Base-by-base conservation (phyloP, 2,888 invertebrate genomes). In the Polylopha cassiicola region DNA sequence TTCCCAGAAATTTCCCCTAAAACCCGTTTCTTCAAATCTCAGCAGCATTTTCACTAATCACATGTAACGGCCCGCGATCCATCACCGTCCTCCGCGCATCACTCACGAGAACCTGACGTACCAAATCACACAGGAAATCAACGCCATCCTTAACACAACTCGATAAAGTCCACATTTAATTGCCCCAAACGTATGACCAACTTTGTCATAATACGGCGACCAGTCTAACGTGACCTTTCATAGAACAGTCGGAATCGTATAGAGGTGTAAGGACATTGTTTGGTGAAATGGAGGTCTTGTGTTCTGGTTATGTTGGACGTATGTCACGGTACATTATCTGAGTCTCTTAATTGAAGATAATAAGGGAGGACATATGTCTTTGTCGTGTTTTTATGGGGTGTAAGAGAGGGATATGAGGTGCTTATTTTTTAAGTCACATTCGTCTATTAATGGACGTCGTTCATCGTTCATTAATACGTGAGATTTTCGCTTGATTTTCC, bases 331-430 rank as follows among this genome's bases (percentile, higher is more conserved):
- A 71, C 67, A 78, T 80, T 84, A 82, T 82, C 81, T 66, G 73
- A 65, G 74, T 65, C 73, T 79, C 82, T 81, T 84, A 84, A 84
- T 84, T 84, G 84, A 82, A 80, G 80, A 84, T 84, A 82, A 82
- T 82, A 80, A 77, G 80, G 73, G 74, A 64, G 73, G 79, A 78
- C 81, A 82, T 82, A 72, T 82, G 80, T 82, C 84, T 82, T 73
- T 77, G 82, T 81, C 84, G 69, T 72, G 75, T 80, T 80, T 79
- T 81, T 81, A 80, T 80, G 76, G 80, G 65, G 73, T 72, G 73
- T 66, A 66, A 71, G 75, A 66, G 73, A 70, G 69, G 72, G 73
- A 73, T 69, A 56, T 46, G 55, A 56, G 60, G 56, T 60, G 69
- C 73, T 68, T 72, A 73, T 72, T 77, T 79, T 77, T 77, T 68